Conservation (phyloP, 2,888 invertebrate genomes). For the Sinotaia quadrata region DNA sequence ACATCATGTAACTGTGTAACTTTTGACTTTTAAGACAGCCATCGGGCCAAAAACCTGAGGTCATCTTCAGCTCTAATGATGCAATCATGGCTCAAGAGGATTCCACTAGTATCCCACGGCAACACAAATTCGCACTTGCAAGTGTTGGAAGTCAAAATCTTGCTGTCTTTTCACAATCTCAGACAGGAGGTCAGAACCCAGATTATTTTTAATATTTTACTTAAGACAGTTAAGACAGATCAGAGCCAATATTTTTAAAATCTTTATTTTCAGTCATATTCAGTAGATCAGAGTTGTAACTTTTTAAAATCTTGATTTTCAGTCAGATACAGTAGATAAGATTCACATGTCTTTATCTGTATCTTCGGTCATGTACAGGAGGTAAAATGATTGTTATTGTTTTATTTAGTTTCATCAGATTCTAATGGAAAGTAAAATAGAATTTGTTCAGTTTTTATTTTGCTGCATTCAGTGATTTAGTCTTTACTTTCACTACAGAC, state of each 20-base stretch:
- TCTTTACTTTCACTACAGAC: too few relatives aligned
- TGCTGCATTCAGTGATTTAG: too few relatives aligned
- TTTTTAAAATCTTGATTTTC: neutral
- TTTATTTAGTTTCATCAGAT: too few relatives aligned
- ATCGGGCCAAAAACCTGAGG: constrained; percentile 78
- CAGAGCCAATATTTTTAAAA: too few relatives aligned
- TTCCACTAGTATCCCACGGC: constrained; percentile 80
- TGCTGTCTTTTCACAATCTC: constrained; percentile 90
- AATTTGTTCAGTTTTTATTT: too few relatives aligned
- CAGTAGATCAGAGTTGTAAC: neutral
- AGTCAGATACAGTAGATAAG: neutral
- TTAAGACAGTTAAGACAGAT: too few relatives aligned
- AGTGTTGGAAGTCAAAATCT: constrained; percentile 92
- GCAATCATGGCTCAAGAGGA: constrained; percentile 77
- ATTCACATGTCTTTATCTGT: neutral
- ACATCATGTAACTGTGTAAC: neutral
- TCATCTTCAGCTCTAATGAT: constrained; percentile 84
- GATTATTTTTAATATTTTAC: too few relatives aligned
- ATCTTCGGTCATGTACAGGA: too few relatives aligned
- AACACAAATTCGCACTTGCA: constrained; percentile 92
- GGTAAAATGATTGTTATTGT: too few relatives aligned
- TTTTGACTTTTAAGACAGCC: too few relatives aligned
- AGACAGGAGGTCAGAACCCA: constrained; percentile 54
- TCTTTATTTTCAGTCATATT: neutral
- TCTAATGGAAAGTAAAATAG: too few relatives aligned